Evolutionary conservation across 2,113 vertebrate species (phyloP).

Genomic region (Phasianus colchicus): DNA sequence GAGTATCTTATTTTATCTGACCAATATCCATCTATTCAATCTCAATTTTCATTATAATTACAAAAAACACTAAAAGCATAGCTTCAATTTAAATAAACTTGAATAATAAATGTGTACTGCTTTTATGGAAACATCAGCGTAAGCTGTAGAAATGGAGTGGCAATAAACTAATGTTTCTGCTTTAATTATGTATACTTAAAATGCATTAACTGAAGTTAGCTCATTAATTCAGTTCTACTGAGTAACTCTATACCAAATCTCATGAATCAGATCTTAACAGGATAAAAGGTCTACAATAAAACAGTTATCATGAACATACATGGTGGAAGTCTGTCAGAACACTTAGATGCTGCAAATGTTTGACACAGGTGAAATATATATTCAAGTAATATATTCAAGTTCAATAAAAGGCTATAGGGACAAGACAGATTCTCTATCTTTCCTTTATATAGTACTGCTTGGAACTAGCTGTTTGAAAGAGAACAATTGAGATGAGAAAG

Average conservation of each 20-base stretch:
- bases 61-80: not conserved
- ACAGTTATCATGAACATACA: not conserved
- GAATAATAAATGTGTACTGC: constrained; percentile 34
- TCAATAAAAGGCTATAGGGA: not conserved
- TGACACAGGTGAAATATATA: not conserved
- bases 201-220: not conserved
- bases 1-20: not conserved
- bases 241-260: not conserved
- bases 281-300: not conserved
- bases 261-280: not conserved
- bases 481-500: not conserved
- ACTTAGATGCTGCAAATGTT: not conserved
- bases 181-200: constrained; percentile 30
- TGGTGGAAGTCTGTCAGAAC: not conserved
- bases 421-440: not conserved
- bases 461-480: not conserved
- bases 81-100: not conserved
- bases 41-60: not conserved
- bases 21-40: not conserved
- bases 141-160: constrained; percentile 30
- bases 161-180: constrained; percentile 9
- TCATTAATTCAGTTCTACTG: not conserved
- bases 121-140: constrained; percentile 8
- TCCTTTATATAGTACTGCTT: not conserved
- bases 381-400: not conserved